Base-by-base conservation (phyloP, 2,113 vertebrate species). In the Pipa parva region DNA sequence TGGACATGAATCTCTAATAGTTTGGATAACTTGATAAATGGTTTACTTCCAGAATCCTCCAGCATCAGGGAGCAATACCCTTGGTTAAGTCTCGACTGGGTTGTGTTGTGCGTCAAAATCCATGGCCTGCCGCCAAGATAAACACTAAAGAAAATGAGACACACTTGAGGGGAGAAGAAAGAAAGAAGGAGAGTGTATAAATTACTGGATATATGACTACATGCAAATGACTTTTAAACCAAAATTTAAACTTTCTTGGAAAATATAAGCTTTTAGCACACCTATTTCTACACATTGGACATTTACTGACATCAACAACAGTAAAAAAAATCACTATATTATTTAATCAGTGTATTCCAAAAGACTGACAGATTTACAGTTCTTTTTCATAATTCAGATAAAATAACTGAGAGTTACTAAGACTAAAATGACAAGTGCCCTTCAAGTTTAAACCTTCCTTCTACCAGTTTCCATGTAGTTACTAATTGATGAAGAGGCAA, bases 71-170 rank as follows among this genome's bases (percentile, higher is more conserved):
- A 55, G 9, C 4, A 20, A 27, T 39, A 29, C 15, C 29, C 28
- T 25, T 46, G 25, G 18, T 26, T 2, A 24, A 56, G 52, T 57
- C 63, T 57, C 63, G 7, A 29, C 36, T 66, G 63, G 39, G 18
- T 66, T 33, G 39, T 48, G 52, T 55, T 36, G 52, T 57, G 39
- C 63, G 27, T 66, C 63, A 58, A 57, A 56, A 66, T 66, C 52
- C 10, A 2, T 48, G 54, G 39, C 26, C 17, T 15, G 5, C 2
- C 7, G 52, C 63, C 63, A 66, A 66, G 31, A 48, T 2, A 66
- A 66, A 66, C 39, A 57, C 9, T 25, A 31, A 36, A 9, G 28
- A 63, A 51, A 58, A 50, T 67, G 54, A 67, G 39, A 36, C 15
- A 22, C 36, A 67, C 55, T 58, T 58, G 37, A 58, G 55, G 10